A percentile compares a stretch with the other conserved stretches of the same genome.
phyloP scores from a whole-genome alignment of 2,888 invertebrate genomes.

The Drosophila ezoana region DNA sequence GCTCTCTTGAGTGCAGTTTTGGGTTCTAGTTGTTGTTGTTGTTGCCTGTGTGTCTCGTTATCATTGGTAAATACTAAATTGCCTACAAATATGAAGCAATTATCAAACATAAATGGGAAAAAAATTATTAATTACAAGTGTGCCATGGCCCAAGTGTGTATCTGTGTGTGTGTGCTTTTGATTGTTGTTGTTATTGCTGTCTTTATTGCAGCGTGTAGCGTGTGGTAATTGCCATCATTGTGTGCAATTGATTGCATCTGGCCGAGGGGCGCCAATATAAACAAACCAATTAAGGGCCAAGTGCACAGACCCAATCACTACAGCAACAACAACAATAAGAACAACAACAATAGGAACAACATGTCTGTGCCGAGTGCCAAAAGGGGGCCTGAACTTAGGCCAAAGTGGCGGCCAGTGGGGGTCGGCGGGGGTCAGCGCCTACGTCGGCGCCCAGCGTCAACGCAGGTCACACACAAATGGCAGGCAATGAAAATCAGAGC shows the following conservation, averaged over 20 bases:
- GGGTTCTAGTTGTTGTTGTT: slow-evolving; percentile 1
- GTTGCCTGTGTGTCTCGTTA: slow-evolving; percentile 56
- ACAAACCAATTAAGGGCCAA: slow-evolving; percentile 76
- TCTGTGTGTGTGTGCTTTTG: slow-evolving; percentile 7
- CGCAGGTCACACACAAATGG: slow-evolving; percentile 69
- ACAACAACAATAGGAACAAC: slow-evolving; percentile 31
- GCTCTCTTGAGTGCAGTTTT: slow-evolving; percentile 48
- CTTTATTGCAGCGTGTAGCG: slow-evolving; percentile 24
- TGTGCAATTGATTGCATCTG: slow-evolving; percentile 76
- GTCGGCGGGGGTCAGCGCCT: slow-evolving; percentile 38
- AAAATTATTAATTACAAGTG: slow-evolving; percentile 72
- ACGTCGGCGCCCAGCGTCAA: slow-evolving; percentile 23
- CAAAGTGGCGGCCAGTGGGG: not conserved
- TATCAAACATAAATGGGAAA: slow-evolving; percentile 73
- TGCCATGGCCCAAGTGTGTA: not conserved
- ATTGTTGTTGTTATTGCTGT: not conserved
- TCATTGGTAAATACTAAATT: slow-evolving; percentile 73
- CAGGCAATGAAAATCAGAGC: slow-evolving; percentile 78
- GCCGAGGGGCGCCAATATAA: slow-evolving; percentile 72
- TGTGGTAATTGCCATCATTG: slow-evolving; percentile 74
- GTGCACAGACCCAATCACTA: slow-evolving; percentile 54
- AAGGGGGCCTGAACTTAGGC: slow-evolving; percentile 9
- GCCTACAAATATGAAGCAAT: slow-evolving; percentile 76
- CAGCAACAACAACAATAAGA: slow-evolving; percentile 26
- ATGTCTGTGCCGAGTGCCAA: slow-evolving; percentile 35